phyloP scores from a whole-genome alignment of 1,140 invertebrate genomes.

The Lordiphosa stackelbergi region DNA sequence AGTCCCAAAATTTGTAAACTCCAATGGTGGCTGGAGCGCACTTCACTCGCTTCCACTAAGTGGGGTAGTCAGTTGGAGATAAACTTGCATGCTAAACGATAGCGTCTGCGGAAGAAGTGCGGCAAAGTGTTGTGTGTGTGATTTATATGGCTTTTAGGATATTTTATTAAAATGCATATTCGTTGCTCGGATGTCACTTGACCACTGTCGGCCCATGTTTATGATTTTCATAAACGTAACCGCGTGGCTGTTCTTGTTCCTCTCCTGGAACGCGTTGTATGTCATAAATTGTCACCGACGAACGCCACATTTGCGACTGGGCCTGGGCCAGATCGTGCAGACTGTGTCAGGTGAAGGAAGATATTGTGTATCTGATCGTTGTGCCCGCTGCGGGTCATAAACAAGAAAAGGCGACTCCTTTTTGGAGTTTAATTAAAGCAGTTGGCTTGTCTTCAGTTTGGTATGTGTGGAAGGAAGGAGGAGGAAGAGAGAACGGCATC shows the following conservation, averaged over 20 bases:
- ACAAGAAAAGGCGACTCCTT: slow-evolving; percentile 39
- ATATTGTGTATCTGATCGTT: slow-evolving; percentile 67
- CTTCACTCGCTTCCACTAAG: too few species aligned
- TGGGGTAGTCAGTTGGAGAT: background rate
- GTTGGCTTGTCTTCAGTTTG: slow-evolving; percentile 55
- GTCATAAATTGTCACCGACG: slow-evolving; percentile 70
- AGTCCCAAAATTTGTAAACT: too few species aligned
- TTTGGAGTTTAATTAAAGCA: slow-evolving; percentile 64
- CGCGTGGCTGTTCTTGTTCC: slow-evolving; percentile 23
- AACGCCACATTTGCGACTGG: background rate
- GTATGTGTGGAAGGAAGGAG: slow-evolving; percentile 18
- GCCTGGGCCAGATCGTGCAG: slow-evolving; percentile 3
- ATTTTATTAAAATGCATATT: slow-evolving; percentile 78
- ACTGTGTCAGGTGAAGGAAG: slow-evolving; percentile 61
- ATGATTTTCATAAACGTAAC: slow-evolving; percentile 74
- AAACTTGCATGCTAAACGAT: too few species aligned
- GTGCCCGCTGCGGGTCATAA: slow-evolving; percentile 61
- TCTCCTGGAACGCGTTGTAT: slow-evolving; percentile 46
- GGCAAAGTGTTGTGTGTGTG: slow-evolving; percentile 42
- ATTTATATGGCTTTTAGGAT: slow-evolving; percentile 77
- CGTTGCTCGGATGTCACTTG: slow-evolving; percentile 74
- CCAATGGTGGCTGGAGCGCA: too few species aligned
- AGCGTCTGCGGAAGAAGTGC: background rate
- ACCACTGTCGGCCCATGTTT: slow-evolving; percentile 59
- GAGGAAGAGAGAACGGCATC: slow-evolving; percentile 5